phyloP scores from a whole-genome alignment of 30 jellyfish, hydroid and myxozoan species.

The Sanderia malayensis region DNA sequence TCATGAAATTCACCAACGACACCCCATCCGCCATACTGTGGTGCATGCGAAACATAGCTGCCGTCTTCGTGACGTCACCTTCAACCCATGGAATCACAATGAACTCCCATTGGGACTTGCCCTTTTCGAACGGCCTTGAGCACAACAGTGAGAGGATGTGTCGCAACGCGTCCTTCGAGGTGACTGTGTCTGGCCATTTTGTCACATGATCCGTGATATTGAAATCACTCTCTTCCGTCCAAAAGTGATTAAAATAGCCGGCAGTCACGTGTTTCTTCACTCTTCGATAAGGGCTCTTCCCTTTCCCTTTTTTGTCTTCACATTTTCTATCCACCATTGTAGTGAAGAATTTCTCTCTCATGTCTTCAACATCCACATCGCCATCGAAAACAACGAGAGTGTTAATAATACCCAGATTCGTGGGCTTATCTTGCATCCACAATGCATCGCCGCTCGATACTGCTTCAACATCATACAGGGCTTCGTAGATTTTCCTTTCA shows the following conservation, averaged over 20 bases:
- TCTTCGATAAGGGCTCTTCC: conserved; percentile 51
- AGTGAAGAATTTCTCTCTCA: conserved; percentile 14
- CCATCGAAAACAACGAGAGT: conserved; percentile 53
- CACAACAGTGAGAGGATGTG: conserved; percentile 44
- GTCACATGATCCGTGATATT: conserved; percentile 66
- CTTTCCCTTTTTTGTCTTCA: neutral
- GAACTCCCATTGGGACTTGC: conserved; percentile 86
- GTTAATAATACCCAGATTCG: conserved; percentile 57
- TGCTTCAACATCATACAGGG: conserved; percentile 35
- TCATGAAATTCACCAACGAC: conserved; percentile 57
- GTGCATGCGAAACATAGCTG: conserved; percentile 54
- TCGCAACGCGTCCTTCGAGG: conserved; percentile 42
- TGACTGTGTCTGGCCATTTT: conserved; percentile 27
- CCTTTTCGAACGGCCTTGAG: conserved; percentile 47
- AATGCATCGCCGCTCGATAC: conserved; percentile 60
- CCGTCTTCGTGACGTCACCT: conserved; percentile 57
- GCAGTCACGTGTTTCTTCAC: conserved; percentile 29
- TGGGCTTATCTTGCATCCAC: conserved; percentile 76
- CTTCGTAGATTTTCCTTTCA: conserved; percentile 20
- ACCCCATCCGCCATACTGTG: conserved; percentile 90
- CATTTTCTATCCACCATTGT: no score
- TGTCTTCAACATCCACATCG: conserved; percentile 24
- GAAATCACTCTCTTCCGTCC: conserved; percentile 66
- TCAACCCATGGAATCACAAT: conserved; percentile 67
- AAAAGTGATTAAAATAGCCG: conserved; percentile 51